Conservation (phyloP, 2,797 vertebrate species). For the Lutjanus argentimaculatus region DNA sequence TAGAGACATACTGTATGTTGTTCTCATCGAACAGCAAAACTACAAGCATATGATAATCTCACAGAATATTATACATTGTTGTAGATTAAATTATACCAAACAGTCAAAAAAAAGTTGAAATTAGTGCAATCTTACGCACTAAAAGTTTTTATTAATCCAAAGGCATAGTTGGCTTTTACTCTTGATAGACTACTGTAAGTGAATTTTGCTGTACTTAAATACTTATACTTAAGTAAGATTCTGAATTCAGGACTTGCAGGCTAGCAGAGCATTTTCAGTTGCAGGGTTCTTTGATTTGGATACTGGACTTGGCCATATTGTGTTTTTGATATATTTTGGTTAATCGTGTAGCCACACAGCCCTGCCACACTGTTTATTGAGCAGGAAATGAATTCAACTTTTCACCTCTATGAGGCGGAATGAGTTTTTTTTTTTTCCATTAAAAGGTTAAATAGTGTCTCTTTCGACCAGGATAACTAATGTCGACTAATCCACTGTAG, state of each 20-base stretch:
- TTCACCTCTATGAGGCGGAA: background rate
- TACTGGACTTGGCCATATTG: no score
- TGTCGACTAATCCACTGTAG: background rate
- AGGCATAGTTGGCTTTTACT: background rate
- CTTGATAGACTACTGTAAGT: background rate
- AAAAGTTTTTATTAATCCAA: background rate
- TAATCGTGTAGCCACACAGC: no score
- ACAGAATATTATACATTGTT: no score
- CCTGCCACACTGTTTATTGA: background rate
- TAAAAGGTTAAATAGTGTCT: background rate
- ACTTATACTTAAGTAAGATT: no score
- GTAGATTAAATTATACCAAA: background rate
- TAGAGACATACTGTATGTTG: background rate
- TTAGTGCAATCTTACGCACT: background rate
- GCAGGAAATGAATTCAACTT: background rate
- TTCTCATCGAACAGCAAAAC: background rate
- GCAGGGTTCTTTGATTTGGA: no score
- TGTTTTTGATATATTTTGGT: no score
- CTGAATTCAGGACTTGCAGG: no score
- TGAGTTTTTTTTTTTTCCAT: background rate
- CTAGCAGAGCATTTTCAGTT: no score
- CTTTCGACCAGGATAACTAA: background rate
- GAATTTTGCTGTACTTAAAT: background rate
- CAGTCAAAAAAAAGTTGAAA: background rate
- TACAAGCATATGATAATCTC: background rate